phyloP scores from a whole-genome alignment of 1,140 invertebrate genomes.

The Eurosta solidaginis region DNA sequence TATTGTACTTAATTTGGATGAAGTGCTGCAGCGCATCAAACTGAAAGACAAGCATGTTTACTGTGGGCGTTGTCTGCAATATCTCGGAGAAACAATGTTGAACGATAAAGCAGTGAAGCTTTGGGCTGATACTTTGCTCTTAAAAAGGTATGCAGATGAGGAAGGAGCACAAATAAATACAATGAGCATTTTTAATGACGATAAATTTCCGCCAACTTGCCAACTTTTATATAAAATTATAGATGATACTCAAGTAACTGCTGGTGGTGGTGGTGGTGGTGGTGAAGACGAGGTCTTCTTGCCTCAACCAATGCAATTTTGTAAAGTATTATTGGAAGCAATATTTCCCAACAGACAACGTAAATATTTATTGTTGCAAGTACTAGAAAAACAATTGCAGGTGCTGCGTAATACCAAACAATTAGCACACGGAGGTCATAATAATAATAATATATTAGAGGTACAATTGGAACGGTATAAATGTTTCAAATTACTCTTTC shows the following conservation, averaged over 20 bases:
- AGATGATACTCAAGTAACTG: neutral
- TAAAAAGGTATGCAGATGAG: slow-evolving; percentile 11
- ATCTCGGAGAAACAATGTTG: slow-evolving; percentile 42
- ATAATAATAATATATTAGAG: slow-evolving; percentile 14
- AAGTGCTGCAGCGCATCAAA: slow-evolving; percentile 10
- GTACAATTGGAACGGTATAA: slow-evolving; percentile 11
- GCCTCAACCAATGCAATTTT: slow-evolving; percentile 22
- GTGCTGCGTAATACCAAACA: slow-evolving; percentile 40
- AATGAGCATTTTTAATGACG: neutral
- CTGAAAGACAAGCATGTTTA: slow-evolving; percentile 41
- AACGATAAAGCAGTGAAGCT: slow-evolving; percentile 42
- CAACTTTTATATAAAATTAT: slow-evolving; percentile 40
- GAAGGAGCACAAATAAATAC: neutral
- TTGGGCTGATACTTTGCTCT: slow-evolving; percentile 46
- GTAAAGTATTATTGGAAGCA: slow-evolving; percentile 31
- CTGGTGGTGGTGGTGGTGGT: neutral
- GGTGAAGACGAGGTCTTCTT: slow-evolving; percentile 11
- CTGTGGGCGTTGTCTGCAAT: slow-evolving; percentile 46
- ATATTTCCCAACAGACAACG: slow-evolving; percentile 39
- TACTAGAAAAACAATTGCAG: slow-evolving; percentile 45
- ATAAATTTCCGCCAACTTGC: neutral
- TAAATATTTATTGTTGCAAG: slow-evolving; percentile 46
- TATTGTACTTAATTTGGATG: slow-evolving; percentile 40
- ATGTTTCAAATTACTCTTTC: slow-evolving; percentile 33
- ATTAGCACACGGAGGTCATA: neutral